Base-by-base conservation (phyloP, 1,140 invertebrate species). In the Lasaia peninsularis region DNA sequence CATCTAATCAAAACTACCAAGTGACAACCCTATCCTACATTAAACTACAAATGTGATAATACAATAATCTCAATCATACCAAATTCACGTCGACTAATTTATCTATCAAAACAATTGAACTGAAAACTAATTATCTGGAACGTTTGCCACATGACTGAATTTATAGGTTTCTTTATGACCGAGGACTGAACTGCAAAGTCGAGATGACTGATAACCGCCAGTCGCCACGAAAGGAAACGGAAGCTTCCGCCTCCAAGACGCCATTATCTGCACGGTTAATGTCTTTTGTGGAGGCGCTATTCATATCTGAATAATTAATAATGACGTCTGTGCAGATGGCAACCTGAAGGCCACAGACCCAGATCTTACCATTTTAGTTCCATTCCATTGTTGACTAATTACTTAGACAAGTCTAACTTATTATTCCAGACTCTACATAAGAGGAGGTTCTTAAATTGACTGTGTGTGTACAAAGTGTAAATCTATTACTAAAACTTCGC, bases 221-320 rank as follows among this genome's bases (percentile, higher is more conserved):
- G 61, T 62, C 62, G 56, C 58, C 51, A 52, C 52, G 53, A 67
- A 59, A 69, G 72, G 58, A 69, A 60, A 55, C 67, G 65, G 69
- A 71, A 71, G 65, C 62, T 62, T 48, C 63, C 33, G 56, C 56
- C 56, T 60, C 49, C 52, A 31, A 62, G 72, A 63, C 71, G 64
- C 71, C 65, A 78, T 78, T 80, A 80, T 78, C 74, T 72, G 60
- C 69, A 69, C 67, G 65, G 65, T 65, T 77, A 77, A 77, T 75
- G 71, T 66, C 74, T 75, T 78, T 76, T 78, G 73, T 78, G 66
- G 52, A 65, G 56, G 37, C 58, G 58, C 67, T 66, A 76, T 78
- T 78, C 71, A 78, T 63, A 69, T 57, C 34, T 58, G 71, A 76
- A 71, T 74, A 78, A 78, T 80, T 80, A 80, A 80, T 80, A 76